Conservation (phyloP, 1,140 invertebrate species). For the Brachionus asplanchnoidis region DNA sequence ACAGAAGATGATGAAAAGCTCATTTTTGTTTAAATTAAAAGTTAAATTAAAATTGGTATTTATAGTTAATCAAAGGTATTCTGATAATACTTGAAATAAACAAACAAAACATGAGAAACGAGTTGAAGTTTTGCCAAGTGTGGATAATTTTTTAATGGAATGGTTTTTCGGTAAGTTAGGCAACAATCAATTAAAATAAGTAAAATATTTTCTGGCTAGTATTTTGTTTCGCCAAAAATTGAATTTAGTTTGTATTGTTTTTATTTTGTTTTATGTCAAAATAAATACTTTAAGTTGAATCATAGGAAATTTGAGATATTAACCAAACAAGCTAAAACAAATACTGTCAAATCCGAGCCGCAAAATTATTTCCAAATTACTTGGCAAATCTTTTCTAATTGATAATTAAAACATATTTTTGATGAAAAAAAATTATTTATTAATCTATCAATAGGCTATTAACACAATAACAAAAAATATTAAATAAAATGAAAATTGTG, state of each 20-base stretch:
- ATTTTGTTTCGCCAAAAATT: neutral
- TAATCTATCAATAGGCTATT: neutral
- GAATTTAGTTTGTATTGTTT: neutral
- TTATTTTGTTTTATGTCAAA: neutral
- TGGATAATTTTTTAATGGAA: neutral
- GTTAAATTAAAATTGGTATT: neutral
- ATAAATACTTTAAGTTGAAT: neutral
- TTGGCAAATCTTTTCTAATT: neutral
- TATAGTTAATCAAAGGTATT: neutral
- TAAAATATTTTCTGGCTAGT: neutral
- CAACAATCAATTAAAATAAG: conserved; percentile 15
- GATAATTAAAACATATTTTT: neutral
- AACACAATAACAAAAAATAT: neutral
- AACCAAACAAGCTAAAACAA: neutral
- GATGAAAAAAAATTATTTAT: neutral
- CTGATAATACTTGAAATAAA: neutral
- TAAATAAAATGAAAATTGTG: too few relatives aligned
- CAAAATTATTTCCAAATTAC: neutral
- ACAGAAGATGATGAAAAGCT: conserved; percentile 18
- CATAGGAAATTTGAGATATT: neutral
- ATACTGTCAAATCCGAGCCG: neutral
- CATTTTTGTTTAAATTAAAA: neutral
- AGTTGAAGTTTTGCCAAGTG: neutral
- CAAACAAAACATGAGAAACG: neutral
- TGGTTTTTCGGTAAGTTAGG: neutral